A percentile compares a stretch with the other conserved stretches of the same genome.
Conservation (phyloP, 2,113 vertebrate species). For the Turnix velox region DNA sequence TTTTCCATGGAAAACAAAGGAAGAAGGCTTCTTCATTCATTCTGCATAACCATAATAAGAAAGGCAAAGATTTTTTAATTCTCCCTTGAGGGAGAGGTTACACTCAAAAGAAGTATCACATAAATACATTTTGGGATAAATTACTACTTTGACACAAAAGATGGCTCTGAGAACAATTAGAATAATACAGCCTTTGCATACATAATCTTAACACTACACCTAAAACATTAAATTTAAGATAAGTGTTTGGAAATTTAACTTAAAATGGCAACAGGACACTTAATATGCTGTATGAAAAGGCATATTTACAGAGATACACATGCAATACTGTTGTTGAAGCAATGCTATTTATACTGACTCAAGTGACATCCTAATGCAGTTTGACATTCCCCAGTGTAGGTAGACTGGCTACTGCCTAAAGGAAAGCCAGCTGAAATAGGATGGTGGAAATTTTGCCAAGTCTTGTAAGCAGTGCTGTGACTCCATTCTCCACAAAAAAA, state of each 20-base stretch:
- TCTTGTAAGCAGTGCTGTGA: neutral
- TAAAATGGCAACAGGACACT: neutral
- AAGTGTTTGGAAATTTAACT: neutral
- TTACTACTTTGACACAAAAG: neutral
- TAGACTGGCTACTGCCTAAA: neutral
- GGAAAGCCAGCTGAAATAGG: neutral
- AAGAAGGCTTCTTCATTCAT: neutral
- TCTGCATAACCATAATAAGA: neutral
- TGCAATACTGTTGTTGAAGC: neutral
- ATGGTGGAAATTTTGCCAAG: neutral
- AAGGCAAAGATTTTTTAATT: neutral
- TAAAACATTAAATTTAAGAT: neutral
- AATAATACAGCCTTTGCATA: neutral
- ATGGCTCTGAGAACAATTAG: neutral
- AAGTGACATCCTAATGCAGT: neutral
- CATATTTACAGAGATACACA: fast-evolving
- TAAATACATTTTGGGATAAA: neutral
- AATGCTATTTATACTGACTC: neutral
- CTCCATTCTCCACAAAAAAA: neutral
- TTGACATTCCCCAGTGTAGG: neutral
- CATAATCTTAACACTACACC: neutral
- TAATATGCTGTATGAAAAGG: neutral
- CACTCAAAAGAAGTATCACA: neutral
- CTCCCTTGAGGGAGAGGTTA: too few relatives aligned
- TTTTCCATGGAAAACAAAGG: neutral